Conservation (phyloP, 64 coral and sea anemone genomes). For the Actinia tenebrosa region DNA sequence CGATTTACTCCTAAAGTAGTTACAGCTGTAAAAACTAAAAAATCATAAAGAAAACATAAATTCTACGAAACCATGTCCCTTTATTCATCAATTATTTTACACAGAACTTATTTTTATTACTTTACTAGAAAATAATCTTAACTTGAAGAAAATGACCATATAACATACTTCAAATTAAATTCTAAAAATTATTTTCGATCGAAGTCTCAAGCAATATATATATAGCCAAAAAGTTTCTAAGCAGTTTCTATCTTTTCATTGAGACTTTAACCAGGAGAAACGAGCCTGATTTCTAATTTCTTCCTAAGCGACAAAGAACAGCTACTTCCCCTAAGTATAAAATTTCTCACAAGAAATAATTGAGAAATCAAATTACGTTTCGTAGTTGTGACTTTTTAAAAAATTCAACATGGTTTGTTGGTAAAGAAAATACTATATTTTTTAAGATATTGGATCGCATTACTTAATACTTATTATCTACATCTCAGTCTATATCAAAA, state of each 20-base stretch:
- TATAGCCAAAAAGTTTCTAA: not conserved
- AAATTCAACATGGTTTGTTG: not conserved
- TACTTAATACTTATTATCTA: not conserved
- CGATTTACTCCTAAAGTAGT: not conserved
- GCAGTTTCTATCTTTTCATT: not conserved
- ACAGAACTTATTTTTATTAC: not conserved
- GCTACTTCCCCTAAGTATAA: not conserved
- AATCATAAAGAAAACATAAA: not conserved
- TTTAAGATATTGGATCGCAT: not conserved
- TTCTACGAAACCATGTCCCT: constrained; percentile 1
- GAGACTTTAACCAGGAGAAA: not conserved
- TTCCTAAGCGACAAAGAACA: not conserved
- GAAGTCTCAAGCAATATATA: not conserved
- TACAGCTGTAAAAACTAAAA: not conserved
- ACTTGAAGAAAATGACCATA: not conserved
- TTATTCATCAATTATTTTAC: not conserved
- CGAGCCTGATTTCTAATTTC: not conserved
- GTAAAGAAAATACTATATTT: constrained; percentile 8
- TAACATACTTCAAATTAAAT: not conserved
- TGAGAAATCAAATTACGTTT: not conserved
- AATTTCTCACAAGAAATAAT: not conserved
- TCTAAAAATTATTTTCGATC: not conserved
- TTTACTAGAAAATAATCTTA: constrained; percentile 9
- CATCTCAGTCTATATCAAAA: not conserved
- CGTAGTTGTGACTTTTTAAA: not conserved